These are phyloP conservation scores for Syngnathoides biaculeatus DNA, from an alignment of 2,113 vertebrate species.

Conservation along the genomic window DNA sequence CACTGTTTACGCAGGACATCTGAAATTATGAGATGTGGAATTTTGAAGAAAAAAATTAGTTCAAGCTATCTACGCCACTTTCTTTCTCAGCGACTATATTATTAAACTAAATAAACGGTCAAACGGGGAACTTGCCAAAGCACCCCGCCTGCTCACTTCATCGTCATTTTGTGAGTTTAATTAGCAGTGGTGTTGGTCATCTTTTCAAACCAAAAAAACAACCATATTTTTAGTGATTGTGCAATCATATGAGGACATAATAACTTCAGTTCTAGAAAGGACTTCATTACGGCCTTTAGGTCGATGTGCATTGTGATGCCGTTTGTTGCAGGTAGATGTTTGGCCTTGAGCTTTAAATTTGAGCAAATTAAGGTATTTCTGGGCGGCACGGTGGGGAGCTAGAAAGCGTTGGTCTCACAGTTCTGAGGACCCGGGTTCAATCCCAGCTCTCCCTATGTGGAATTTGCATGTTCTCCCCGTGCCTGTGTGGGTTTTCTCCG, in stretches of 20 bases:
- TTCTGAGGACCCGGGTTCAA: too few relatives aligned
- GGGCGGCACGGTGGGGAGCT: too few relatives aligned
- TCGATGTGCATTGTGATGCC: neutral
- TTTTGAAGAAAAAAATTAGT: slow-evolving; percentile 32
- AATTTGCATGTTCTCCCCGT: too few relatives aligned
- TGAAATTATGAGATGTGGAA: slow-evolving; percentile 34
- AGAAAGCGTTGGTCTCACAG: too few relatives aligned
- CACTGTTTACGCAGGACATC: slow-evolving; percentile 33
- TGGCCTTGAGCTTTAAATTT: too few relatives aligned
- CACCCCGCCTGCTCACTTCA: slow-evolving; percentile 2
- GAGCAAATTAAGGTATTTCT: too few relatives aligned
- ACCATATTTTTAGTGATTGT: neutral
- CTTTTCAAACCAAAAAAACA: neutral
- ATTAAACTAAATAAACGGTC: slow-evolving; percentile 9
- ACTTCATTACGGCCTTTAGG: neutral
- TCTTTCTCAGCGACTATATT: slow-evolving; percentile 34
- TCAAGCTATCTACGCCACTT: slow-evolving; percentile 11
- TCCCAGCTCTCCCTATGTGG: too few relatives aligned
- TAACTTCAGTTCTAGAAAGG: neutral
- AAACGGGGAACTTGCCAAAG: neutral
- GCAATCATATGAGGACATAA: neutral
- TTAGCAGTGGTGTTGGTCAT: neutral
- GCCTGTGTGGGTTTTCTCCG: too few relatives aligned
- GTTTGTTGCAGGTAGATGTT: neutral
- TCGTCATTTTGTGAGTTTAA: neutral